Percentiles rank a stretch among this genome's conserved stretches.
Conservation (phyloP, 2,888 invertebrate genomes). For the Diloba caeruleocephala region DNA sequence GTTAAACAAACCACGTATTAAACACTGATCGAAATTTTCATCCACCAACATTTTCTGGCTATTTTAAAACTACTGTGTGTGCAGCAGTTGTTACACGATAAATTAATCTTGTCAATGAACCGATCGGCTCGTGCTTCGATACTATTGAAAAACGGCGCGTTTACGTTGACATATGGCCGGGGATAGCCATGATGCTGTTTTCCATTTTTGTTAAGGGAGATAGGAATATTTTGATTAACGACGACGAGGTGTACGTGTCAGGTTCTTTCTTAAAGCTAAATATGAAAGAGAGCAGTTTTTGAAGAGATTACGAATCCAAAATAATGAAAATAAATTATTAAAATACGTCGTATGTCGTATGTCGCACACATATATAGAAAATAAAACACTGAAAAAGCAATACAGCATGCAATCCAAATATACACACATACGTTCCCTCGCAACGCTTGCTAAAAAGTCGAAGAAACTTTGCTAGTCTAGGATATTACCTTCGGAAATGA, state of each 20-base stretch:
- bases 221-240: conserved; percentile 31
- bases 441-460: conserved; percentile 50
- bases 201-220: conserved; percentile 49
- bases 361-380: conserved; percentile 2
- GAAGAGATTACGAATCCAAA: too few relatives aligned
- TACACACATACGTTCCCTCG: conserved; percentile 43
- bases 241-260: too few relatives aligned
- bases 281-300: too few relatives aligned
- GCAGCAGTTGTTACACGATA: conserved; percentile 79
- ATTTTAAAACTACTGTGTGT: conserved; percentile 51
- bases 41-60: conserved; percentile 23
- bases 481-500: conserved; percentile 61
- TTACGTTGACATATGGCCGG: conserved; percentile 65
- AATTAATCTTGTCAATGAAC: conserved; percentile 77
- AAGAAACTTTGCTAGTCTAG: conserved; percentile 43
- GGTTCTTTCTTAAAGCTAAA: too few relatives aligned
- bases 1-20: background rate
- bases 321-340: too few relatives aligned
- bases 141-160: conserved; percentile 72
- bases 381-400: conserved; percentile 31
- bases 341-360: too few relatives aligned
- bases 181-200: conserved; percentile 50
- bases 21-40: conserved; percentile 10
- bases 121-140: conserved; percentile 68
- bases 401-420: conserved; percentile 48